A percentile compares a stretch with the other conserved stretches of the same genome.
Conservation (phyloP, 1,140 invertebrate species). For the Gonioctena quinquepunctata region DNA sequence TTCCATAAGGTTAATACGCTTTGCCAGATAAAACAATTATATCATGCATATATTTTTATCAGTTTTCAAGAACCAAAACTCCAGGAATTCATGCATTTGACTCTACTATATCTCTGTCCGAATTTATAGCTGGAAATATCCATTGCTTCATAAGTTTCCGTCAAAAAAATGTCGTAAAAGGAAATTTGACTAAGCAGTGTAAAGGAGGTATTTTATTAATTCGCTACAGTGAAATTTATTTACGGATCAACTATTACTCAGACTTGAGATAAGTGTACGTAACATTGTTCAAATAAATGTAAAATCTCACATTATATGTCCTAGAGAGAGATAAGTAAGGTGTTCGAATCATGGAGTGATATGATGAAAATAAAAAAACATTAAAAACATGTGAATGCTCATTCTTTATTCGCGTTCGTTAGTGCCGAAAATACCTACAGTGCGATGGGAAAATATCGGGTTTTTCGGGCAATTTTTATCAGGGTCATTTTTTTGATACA, state of each 20-base stretch:
- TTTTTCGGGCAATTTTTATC: conserved; percentile 8
- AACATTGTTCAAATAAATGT: conserved; percentile 4
- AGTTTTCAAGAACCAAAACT: no score
- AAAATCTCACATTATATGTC: not conserved
- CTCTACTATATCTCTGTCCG: no score
- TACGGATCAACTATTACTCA: not conserved
- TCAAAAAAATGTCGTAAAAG: not conserved
- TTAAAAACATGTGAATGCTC: not conserved
- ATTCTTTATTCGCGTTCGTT: no score
- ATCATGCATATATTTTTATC: no score
- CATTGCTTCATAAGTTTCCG: no score
- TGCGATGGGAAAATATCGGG: conserved; percentile 12
- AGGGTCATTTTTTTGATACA: conserved; percentile 12
- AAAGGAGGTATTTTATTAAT: not conserved
- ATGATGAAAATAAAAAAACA: not conserved
- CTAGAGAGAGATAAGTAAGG: not conserved
- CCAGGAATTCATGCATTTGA: no score
- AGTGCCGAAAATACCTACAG: not conserved
- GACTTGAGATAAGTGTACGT: not conserved
- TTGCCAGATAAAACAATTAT: no score
- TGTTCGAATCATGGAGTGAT: not conserved
- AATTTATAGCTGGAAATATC: no score
- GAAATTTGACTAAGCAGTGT: not conserved
- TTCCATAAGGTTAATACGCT: no score
- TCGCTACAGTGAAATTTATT: not conserved